A percentile compares a stretch with the other conserved stretches of the same genome.
These are phyloP conservation scores for Caenorhabditis wallacei DNA, from an alignment of 2,888 invertebrate genomes.

Conservation along the genomic window DNA sequence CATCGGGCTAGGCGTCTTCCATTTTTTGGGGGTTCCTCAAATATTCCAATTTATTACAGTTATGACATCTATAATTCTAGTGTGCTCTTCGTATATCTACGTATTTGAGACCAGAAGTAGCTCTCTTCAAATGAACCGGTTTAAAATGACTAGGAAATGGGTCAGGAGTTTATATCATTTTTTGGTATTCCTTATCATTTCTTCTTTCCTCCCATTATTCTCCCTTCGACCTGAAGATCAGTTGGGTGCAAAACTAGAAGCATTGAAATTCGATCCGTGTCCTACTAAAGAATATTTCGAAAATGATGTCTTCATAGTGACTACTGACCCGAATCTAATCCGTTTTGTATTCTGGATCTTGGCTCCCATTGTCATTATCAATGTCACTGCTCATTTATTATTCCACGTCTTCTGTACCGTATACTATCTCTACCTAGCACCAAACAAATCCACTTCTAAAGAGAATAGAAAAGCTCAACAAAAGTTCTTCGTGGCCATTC, in stretches of 20 bases:
- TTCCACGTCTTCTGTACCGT: neutral
- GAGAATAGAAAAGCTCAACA: neutral
- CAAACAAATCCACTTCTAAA: neutral
- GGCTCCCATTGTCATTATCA: neutral
- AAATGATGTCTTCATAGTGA: neutral
- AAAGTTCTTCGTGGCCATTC: neutral
- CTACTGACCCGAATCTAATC: neutral
- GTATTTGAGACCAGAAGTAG: slow-evolving; percentile 25
- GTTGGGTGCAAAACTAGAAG: neutral
- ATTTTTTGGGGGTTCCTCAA: neutral
- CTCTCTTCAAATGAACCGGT: neutral
- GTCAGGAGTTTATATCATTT: neutral
- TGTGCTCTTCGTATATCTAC: neutral
- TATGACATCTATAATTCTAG: neutral
- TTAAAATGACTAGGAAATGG: neutral
- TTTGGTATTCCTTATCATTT: neutral
- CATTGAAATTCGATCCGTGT: neutral
- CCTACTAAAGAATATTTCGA: slow-evolving; percentile 25
- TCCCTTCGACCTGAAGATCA: neutral
- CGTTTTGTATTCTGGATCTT: neutral
- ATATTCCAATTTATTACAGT: neutral
- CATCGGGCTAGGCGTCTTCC: neutral
- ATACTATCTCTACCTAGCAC: neutral
- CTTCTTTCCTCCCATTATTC: neutral
- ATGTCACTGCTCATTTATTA: neutral